These are phyloP conservation scores for Parascotia fuliginaria DNA, from an alignment of 2,888 invertebrate genomes.

Conservation along the genomic window DNA sequence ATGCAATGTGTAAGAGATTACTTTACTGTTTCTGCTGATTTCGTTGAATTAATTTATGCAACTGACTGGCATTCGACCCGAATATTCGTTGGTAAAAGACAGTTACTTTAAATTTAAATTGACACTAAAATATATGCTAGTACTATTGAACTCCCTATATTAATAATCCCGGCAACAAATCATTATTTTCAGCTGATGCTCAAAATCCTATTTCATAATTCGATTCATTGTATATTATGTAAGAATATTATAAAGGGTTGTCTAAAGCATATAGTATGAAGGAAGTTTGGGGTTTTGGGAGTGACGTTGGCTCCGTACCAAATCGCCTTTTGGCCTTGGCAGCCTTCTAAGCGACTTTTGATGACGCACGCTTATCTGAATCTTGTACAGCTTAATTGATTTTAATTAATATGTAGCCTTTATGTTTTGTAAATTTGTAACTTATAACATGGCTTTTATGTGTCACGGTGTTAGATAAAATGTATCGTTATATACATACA, in stretches of 20 bases:
- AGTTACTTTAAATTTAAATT: too few species aligned
- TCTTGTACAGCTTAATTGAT: constrained; percentile 15
- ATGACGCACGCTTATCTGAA: constrained; percentile 33
- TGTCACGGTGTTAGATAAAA: too few species aligned
- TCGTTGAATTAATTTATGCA: not conserved
- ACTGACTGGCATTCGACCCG: too few species aligned
- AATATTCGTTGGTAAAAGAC: too few species aligned
- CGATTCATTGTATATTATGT: constrained; percentile 3
- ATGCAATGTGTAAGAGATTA: not conserved
- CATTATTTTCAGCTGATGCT: not conserved
- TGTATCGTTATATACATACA: too few species aligned
- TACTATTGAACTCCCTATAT: too few species aligned
- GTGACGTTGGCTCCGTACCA: constrained; percentile 58
- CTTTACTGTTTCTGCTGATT: not conserved
- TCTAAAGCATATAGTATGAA: constrained; percentile 14
- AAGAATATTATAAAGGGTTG: constrained; percentile 3
- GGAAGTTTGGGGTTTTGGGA: constrained; percentile 36
- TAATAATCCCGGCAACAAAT: not conserved
- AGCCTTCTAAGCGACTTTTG: constrained; percentile 49
- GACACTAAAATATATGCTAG: too few species aligned
- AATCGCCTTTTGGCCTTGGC: constrained; percentile 61
- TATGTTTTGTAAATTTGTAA: not conserved
- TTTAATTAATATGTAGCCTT: not conserved
- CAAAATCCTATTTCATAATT: not conserved
- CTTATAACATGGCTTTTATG: too few species aligned